These are phyloP conservation scores for Rhamnusium bicolor DNA, from an alignment of 2,888 invertebrate genomes.

Conservation along the genomic window DNA sequence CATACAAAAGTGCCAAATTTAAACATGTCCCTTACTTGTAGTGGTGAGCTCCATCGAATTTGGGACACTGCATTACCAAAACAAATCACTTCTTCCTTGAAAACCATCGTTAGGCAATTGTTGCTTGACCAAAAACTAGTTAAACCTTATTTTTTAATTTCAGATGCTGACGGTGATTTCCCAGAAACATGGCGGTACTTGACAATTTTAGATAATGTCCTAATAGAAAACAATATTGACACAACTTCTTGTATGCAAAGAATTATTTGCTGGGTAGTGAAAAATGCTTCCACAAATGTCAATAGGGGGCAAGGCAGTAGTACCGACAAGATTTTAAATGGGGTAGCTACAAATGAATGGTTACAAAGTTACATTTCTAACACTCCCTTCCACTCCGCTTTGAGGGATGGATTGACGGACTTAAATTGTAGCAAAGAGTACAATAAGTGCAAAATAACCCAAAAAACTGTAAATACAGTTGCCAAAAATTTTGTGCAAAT, in stretches of 20 bases:
- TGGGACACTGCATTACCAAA: too few relatives aligned
- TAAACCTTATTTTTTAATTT: constrained; percentile 24
- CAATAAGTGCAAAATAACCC: constrained; percentile 50
- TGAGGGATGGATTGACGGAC: constrained; percentile 69
- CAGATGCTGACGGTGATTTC: constrained; percentile 27
- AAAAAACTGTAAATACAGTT: constrained; percentile 41
- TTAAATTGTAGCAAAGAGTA: constrained; percentile 52
- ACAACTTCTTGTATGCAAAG: constrained; percentile 77
- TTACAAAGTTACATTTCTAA: constrained; percentile 70
- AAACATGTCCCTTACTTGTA: too few relatives aligned
- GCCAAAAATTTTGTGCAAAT: constrained; percentile 32
- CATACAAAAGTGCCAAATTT: too few relatives aligned
- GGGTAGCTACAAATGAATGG: constrained; percentile 70
- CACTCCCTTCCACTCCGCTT: constrained; percentile 73
- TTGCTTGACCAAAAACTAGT: too few relatives aligned
- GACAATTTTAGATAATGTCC: constrained; percentile 71
- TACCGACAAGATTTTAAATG: constrained; percentile 72
- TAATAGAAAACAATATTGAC: constrained; percentile 76
- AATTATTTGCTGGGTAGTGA: constrained; percentile 73
- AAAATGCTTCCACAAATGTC: constrained; percentile 68
- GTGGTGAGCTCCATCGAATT: too few relatives aligned
- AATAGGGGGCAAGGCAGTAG: constrained; percentile 67
- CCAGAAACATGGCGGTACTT: constrained; percentile 39
- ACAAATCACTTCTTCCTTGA: too few relatives aligned
- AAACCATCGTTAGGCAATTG: too few relatives aligned